A percentile compares a stretch with the other conserved stretches of the same genome.
Evolutionary conservation across 2,888 invertebrate genomes (phyloP).

Genomic region (Eudemis profundana): DNA sequence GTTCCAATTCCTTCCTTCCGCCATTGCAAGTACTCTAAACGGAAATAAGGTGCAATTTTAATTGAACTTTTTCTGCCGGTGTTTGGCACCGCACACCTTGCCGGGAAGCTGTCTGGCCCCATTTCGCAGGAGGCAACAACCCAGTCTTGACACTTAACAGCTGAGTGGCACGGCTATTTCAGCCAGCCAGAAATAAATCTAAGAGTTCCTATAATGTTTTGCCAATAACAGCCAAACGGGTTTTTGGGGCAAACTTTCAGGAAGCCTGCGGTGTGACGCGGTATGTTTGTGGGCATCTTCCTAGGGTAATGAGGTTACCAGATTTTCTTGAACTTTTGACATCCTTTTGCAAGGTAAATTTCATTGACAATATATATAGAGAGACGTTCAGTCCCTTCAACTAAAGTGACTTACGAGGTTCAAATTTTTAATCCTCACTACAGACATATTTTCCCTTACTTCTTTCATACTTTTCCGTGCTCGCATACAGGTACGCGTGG

Average conservation of each 20-base stretch:
- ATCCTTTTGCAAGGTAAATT: no score
- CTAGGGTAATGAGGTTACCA: neutral
- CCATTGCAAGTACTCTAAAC: conserved; percentile 2
- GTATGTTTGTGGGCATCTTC: neutral
- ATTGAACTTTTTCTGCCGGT: conserved; percentile 46
- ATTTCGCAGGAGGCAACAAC: conserved; percentile 70
- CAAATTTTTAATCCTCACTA: no score
- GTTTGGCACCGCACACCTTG: conserved; percentile 49
- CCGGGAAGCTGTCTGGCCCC: conserved; percentile 55
- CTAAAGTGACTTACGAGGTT: no score
- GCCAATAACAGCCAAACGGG: conserved; percentile 30
- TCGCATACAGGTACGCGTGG: no score
- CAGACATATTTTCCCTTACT: no score
- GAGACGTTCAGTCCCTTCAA: no score
- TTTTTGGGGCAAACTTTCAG: conserved; percentile 21
- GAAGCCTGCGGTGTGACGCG: conserved; percentile 1
- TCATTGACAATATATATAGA: no score
- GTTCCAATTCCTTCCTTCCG: neutral
- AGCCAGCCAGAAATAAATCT: conserved; percentile 65
- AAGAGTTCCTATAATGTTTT: conserved; percentile 60
- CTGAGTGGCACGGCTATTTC: conserved; percentile 71
- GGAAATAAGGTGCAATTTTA: conserved; percentile 10
- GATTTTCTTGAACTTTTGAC: no score
- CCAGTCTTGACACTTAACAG: conserved; percentile 69
- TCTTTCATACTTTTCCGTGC: no score